phyloP scores from a whole-genome alignment of 2,888 invertebrate species.

The Limnephilus rhombicus region DNA sequence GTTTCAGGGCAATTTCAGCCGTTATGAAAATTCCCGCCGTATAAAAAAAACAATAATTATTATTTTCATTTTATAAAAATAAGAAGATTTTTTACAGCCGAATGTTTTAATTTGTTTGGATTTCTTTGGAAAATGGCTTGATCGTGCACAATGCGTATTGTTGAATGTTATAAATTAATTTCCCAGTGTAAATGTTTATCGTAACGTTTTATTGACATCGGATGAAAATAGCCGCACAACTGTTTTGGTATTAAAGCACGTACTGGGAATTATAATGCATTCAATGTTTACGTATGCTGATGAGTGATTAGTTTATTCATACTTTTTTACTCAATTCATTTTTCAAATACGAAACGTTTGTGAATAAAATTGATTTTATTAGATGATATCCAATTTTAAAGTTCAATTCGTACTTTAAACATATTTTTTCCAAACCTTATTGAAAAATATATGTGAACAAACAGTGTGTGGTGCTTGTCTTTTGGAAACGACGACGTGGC shows the following conservation, averaged over 20 bases:
- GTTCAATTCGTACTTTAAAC: too few species aligned
- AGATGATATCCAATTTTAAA: too few species aligned
- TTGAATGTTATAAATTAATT: not conserved
- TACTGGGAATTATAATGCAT: not conserved
- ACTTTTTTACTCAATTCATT: not conserved
- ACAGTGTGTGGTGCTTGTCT: not conserved
- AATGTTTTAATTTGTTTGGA: not conserved
- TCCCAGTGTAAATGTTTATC: not conserved
- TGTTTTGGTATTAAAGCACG: not conserved
- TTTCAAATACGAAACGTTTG: not conserved
- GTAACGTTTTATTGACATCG: not conserved
- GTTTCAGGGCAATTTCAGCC: not conserved
- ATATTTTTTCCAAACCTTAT: too few species aligned
- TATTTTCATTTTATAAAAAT: not conserved
- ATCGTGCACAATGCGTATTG: not conserved
- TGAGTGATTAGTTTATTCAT: not conserved
- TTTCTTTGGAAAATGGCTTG: not conserved
- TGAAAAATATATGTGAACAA: not conserved
- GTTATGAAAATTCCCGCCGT: not conserved
- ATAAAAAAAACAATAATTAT: not conserved
- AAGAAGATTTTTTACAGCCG: not conserved
- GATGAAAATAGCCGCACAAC: not conserved
- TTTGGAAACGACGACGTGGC: not conserved
- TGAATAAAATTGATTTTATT: not conserved
- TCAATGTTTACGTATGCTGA: not conserved